A percentile compares a stretch with the other conserved stretches of the same genome.
Evolutionary conservation across 2,113 vertebrate genomes (phyloP).

Genomic region (Peromyscus californicus): DNA sequence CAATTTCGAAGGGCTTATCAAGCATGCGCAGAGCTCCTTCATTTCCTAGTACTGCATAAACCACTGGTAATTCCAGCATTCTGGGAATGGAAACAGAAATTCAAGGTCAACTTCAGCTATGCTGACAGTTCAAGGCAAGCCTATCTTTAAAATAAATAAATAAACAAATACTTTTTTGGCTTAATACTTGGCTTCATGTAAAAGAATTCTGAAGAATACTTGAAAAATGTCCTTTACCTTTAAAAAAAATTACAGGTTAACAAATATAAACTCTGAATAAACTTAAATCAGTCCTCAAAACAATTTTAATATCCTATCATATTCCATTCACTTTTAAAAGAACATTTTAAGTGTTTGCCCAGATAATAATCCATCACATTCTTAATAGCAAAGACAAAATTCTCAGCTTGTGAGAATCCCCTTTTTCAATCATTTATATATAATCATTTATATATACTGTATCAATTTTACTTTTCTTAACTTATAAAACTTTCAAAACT

Average conservation of each 20-base stretch:
- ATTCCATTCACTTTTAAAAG: conserved; percentile 47
- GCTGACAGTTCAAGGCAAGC: background rate
- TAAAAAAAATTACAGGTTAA: background rate
- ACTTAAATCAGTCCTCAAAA: background rate
- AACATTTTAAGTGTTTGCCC: conserved; percentile 28
- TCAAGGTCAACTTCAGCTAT: background rate
- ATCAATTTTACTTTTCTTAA: conserved; percentile 16
- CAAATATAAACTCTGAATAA: conserved; percentile 45
- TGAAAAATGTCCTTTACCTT: conserved; percentile 8
- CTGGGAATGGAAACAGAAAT: background rate
- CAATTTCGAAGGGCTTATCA: background rate
- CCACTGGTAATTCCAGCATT: background rate
- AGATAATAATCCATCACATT: background rate
- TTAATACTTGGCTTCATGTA: background rate
- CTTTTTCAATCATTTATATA: conserved; percentile 25
- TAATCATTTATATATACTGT: background rate
- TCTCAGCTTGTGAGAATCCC: background rate
- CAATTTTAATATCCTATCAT: background rate
- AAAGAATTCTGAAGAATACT: conserved; percentile 41
- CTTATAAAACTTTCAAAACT: conserved; percentile 45
- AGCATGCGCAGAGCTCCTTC: background rate
- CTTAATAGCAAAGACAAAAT: background rate
- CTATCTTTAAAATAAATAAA: background rate
- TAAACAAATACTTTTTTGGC: background rate
- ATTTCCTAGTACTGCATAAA: background rate